phyloP scores from a whole-genome alignment of 2,113 vertebrate genomes.

The Misgurnus mizolepis region DNA sequence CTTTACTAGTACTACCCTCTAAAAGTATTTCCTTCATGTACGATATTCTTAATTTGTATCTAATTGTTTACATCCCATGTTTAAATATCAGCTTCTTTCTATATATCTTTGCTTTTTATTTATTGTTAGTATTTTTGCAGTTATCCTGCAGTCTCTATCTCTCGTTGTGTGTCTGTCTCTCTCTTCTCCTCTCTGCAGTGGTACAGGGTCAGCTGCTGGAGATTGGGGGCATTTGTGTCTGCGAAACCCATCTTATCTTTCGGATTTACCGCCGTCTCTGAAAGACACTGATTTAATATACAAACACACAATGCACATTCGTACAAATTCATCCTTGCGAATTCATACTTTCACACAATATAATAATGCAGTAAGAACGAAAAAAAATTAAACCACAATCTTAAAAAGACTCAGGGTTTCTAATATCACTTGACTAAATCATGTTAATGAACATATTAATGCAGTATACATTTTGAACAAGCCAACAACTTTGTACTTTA shows the following conservation, averaged over 20 bases:
- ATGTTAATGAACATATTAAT: too few relatives aligned
- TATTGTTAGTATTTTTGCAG: slow-evolving; percentile 1
- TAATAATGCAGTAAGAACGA: neutral
- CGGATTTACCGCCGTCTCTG: slow-evolving; percentile 43
- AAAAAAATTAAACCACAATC: neutral
- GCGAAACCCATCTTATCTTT: slow-evolving; percentile 46
- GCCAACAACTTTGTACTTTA: too few relatives aligned
- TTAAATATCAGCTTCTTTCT: neutral
- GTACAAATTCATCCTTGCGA: neutral
- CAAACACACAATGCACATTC: slow-evolving; percentile 1
- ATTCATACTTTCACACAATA: neutral
- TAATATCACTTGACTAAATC: too few relatives aligned
- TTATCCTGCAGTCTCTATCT: slow-evolving; percentile 25
- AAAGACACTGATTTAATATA: slow-evolving; percentile 24
- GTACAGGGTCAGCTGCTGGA: slow-evolving; percentile 42
- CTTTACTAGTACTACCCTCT: neutral
- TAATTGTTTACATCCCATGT: neutral
- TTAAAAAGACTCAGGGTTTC: neutral
- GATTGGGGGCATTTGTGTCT: slow-evolving; percentile 49
- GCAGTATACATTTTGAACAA: too few relatives aligned
- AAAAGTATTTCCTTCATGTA: neutral
- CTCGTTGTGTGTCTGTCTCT: slow-evolving; percentile 1
- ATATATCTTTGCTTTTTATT: neutral
- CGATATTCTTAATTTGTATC: slow-evolving; percentile 1
- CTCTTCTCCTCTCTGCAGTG: slow-evolving; percentile 47